These are phyloP conservation scores for Strigops habroptila DNA, from an alignment of 2,113 vertebrate genomes.

Conservation along the genomic window DNA sequence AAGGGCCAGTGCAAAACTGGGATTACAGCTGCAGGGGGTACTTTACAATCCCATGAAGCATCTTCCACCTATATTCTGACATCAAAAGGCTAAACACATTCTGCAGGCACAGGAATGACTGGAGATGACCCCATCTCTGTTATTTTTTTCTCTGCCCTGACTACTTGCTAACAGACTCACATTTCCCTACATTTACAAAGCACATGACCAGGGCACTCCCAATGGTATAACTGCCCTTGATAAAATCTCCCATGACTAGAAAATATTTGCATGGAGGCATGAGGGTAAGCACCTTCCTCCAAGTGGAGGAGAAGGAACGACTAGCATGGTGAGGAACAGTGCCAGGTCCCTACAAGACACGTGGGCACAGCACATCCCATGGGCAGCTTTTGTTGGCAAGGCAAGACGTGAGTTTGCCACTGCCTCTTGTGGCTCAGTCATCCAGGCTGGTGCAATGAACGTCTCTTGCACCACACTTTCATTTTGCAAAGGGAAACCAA, in stretches of 20 bases:
- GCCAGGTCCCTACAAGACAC: not conserved
- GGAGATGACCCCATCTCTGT: not conserved
- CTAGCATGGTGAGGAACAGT: not conserved
- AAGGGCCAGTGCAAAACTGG: not conserved
- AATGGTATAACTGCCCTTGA: not conserved
- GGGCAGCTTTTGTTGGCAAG: not conserved
- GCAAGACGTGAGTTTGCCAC: not conserved
- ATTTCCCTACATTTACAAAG: not conserved
- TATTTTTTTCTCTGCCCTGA: not conserved
- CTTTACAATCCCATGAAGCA: not conserved
- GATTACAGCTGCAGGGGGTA: not conserved
- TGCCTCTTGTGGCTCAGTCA: not conserved
- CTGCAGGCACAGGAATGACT: not conserved
- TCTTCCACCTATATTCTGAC: not conserved
- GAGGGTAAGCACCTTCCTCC: not conserved
- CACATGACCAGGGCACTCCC: not conserved
- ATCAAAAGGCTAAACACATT: not conserved
- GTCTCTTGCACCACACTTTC: not conserved
- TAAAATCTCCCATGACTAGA: not conserved
- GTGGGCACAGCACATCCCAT: no score
- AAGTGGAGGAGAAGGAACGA: rapidly evolving
- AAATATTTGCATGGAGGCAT: not conserved
- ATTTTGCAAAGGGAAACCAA: not conserved
- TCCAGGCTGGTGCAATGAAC: not conserved
- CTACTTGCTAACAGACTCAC: not conserved